These are phyloP conservation scores for Anthoscopus minutus DNA, from an alignment of 2,113 vertebrate species.

Conservation along the genomic window DNA sequence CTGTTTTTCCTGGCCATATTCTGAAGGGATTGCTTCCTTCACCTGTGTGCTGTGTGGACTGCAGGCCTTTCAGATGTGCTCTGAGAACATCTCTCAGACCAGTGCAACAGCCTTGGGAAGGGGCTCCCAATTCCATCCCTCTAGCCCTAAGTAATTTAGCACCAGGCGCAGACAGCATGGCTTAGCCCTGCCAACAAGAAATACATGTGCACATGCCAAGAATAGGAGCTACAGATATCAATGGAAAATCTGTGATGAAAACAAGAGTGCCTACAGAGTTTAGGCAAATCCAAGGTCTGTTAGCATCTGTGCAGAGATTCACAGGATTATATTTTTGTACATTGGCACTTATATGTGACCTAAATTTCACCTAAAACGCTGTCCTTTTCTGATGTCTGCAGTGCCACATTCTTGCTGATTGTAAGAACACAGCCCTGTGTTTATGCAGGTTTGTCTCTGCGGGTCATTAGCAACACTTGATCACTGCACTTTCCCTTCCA, in stretches of 20 bases:
- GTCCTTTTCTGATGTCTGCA: background rate
- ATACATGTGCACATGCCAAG: background rate
- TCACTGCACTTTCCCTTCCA: background rate
- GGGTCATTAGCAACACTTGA: background rate
- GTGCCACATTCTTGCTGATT: background rate
- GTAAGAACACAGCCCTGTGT: background rate
- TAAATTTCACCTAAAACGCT: background rate
- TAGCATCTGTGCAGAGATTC: background rate
- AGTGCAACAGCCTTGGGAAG: background rate
- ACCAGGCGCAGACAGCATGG: background rate
- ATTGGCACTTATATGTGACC: background rate
- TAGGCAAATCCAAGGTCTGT: background rate
- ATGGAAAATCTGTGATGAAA: background rate
- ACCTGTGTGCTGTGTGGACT: background rate
- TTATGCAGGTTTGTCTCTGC: background rate
- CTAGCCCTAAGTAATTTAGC: background rate
- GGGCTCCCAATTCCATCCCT: background rate
- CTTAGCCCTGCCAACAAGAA: background rate
- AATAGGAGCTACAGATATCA: background rate
- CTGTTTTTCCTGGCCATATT: background rate
- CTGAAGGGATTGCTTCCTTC: background rate
- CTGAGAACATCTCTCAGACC: background rate
- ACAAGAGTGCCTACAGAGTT: background rate
- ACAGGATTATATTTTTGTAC: background rate
- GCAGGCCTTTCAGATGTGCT: background rate